These are phyloP conservation scores for Salvator merianae DNA, from an alignment of 2,113 vertebrate genomes.

Conservation along the genomic window DNA sequence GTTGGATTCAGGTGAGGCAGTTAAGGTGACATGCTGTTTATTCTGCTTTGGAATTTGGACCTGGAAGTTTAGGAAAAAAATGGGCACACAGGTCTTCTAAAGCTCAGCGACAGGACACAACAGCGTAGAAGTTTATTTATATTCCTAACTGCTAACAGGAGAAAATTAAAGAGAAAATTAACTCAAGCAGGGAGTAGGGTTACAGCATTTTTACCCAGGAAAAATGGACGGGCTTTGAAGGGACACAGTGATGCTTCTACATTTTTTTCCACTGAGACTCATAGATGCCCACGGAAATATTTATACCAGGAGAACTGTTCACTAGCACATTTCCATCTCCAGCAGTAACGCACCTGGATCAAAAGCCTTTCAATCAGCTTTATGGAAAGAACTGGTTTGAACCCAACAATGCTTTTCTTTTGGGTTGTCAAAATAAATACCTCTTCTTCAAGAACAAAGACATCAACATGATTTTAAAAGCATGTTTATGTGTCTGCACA, in stretches of 20 bases:
- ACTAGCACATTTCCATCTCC: background rate
- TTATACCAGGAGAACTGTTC: background rate
- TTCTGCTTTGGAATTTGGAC: background rate
- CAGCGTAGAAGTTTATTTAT: too few species aligned
- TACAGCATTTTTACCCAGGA: background rate
- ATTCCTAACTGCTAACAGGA: too few species aligned
- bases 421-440: conserved; percentile 16
- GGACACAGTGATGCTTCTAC: too few species aligned
- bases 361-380: background rate
- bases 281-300: background rate
- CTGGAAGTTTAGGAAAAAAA: background rate
- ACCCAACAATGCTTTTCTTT: background rate
- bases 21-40: too few species aligned
- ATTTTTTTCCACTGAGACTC: too few species aligned
- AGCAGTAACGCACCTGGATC: background rate
- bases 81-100: too few species aligned
- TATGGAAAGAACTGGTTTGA: background rate
- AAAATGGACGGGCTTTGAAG: background rate
- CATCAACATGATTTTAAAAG: conserved; percentile 76
- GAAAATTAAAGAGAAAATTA: too few species aligned
- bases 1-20: too few species aligned
- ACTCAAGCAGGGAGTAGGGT: too few species aligned
- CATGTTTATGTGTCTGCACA: conserved; percentile 83
- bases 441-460: conserved; percentile 70
- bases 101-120: too few species aligned